Evolutionary conservation across 2,888 invertebrate species (phyloP).

Genomic region (Dasypogon diadema): DNA sequence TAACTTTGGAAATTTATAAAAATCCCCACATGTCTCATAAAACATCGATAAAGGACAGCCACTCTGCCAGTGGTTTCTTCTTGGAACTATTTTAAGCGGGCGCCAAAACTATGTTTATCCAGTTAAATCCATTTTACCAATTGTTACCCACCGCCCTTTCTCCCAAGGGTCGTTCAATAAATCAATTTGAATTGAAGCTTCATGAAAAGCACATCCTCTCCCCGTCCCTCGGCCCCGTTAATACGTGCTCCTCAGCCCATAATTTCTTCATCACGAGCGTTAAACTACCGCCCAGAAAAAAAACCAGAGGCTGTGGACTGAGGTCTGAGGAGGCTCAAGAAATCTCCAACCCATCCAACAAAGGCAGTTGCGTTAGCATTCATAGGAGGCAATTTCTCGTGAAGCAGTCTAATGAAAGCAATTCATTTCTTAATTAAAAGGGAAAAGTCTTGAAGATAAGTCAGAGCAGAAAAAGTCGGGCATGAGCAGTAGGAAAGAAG

Average conservation of each 20-base stretch:
- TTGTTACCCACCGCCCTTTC: background rate
- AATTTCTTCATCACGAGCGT: constrained; percentile 32
- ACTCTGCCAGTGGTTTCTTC: background rate
- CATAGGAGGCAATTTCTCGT: constrained; percentile 1
- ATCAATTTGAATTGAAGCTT: constrained; percentile 17
- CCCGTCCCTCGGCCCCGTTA: background rate
- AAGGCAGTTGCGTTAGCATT: background rate
- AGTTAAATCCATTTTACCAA: background rate
- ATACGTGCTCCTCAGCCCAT: background rate
- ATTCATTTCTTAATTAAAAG: constrained; percentile 42
- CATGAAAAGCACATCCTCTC: background rate
- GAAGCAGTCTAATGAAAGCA: constrained; percentile 25
- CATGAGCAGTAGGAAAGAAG: background rate
- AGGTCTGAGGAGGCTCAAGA: background rate
- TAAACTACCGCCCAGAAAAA: background rate
- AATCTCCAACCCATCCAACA: background rate
- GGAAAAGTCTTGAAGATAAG: constrained; percentile 17
- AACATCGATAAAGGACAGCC: constrained; percentile 5
- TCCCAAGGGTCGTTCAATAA: background rate
- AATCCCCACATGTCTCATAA: constrained; percentile 7
- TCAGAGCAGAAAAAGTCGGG: background rate
- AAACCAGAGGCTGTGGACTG: too few species aligned
- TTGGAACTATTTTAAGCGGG: background rate
- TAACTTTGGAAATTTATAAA: background rate
- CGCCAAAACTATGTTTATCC: constrained; percentile 4